Conservation (phyloP, 2,113 vertebrate genomes). For the Peromyscus maniculatus region DNA sequence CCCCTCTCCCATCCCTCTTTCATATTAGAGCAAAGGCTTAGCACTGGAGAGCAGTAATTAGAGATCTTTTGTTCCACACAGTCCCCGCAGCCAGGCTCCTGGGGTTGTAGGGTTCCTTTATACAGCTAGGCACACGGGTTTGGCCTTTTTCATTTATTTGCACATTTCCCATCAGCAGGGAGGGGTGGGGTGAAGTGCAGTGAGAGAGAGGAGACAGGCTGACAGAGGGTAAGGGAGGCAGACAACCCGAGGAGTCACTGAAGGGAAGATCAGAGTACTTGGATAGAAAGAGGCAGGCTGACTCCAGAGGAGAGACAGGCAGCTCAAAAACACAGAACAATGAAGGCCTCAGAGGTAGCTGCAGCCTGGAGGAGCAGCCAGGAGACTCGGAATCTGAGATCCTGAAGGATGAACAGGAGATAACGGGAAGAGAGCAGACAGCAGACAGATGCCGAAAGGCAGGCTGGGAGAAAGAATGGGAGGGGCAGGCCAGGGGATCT, state of each 20-base stretch:
- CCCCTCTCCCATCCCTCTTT: neutral
- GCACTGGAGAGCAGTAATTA: slow-evolving; percentile 53
- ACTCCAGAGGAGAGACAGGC: neutral
- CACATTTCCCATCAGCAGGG: slow-evolving; percentile 68
- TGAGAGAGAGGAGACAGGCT: neutral
- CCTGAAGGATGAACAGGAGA: neutral
- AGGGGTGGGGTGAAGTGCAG: neutral
- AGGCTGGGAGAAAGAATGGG: neutral
- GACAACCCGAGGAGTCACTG: neutral
- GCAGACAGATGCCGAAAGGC: neutral
- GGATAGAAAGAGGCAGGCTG: neutral
- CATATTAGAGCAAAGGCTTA: neutral
- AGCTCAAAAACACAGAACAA: neutral
- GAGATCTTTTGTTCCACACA: slow-evolving; percentile 63
- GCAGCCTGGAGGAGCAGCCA: neutral
- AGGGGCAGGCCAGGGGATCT: neutral
- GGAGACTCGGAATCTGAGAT: neutral
- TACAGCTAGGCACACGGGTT: neutral
- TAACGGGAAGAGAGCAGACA: neutral
- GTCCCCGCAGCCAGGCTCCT: slow-evolving; percentile 14
- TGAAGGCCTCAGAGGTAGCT: neutral
- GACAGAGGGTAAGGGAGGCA: neutral
- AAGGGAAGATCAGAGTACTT: neutral
- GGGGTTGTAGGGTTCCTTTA: slow-evolving; percentile 44
- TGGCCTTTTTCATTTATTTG: slow-evolving; percentile 66